Evolutionary conservation across 2,113 vertebrate species (phyloP).

Genomic region (Trichechus manatus): DNA sequence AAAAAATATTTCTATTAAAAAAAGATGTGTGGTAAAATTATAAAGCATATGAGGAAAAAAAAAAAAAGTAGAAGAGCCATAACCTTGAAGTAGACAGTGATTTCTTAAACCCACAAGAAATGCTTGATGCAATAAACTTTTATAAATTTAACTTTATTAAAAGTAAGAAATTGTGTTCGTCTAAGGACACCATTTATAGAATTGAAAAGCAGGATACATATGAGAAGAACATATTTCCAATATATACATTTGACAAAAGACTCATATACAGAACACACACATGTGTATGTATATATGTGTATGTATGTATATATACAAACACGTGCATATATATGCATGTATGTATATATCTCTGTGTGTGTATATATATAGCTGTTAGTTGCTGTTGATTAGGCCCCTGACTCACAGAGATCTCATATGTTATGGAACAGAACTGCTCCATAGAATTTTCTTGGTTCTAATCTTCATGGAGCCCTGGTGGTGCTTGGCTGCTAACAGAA

Average conservation of each 20-base stretch:
- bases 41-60: neutral
- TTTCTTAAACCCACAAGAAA: neutral
- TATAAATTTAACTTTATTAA: neutral
- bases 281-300: neutral
- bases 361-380: too few relatives aligned
- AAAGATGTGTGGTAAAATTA: neutral
- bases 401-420: too few relatives aligned
- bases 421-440: too few relatives aligned
- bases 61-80: neutral
- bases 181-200: neutral
- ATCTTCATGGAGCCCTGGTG: too few relatives aligned
- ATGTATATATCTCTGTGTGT: neutral
- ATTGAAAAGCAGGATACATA: neutral
- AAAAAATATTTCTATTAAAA: neutral
- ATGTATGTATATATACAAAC: neutral
- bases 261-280: neutral
- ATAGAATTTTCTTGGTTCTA: too few relatives aligned
- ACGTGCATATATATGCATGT: neutral
- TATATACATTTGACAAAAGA: neutral
- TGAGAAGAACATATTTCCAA: neutral
- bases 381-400: too few relatives aligned
- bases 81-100: neutral
- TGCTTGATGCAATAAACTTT: neutral
- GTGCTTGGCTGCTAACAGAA: too few relatives aligned
- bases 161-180: neutral